phyloP scores from a whole-genome alignment of 2,113 vertebrate genomes.

The Sialia sialis region DNA sequence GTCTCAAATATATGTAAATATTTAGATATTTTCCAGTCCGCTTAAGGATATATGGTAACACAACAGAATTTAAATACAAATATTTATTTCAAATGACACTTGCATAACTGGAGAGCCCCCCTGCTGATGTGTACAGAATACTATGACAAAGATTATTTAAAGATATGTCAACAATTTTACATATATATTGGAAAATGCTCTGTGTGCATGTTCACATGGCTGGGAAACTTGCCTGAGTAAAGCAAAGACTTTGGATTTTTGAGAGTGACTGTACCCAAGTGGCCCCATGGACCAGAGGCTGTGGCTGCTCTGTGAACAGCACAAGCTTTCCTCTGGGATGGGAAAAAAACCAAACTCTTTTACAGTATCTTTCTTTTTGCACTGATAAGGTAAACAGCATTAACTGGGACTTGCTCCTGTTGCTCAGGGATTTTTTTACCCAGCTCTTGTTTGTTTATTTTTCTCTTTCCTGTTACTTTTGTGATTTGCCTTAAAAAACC shows the following conservation, averaged over 20 bases:
- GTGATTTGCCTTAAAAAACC: not conserved
- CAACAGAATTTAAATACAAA: not conserved
- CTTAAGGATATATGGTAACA: not conserved
- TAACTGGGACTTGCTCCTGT: not conserved
- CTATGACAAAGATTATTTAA: not conserved
- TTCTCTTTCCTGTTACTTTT: not conserved
- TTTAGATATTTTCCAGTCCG: not conserved
- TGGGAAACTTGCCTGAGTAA: not conserved
- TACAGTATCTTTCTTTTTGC: not conserved
- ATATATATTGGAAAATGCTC: not conserved
- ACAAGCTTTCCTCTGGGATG: not conserved
- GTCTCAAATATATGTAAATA: conserved; percentile 21
- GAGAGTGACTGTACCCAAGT: rapidly evolving
- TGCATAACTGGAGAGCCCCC: not conserved
- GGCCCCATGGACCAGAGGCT: rapidly evolving
- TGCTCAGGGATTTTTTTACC: not conserved
- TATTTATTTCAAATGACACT: not conserved
- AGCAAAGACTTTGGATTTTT: not conserved
- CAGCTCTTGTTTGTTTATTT: not conserved
- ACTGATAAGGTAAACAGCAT: not conserved
- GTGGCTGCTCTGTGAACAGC: not conserved
- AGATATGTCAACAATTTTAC: not conserved
- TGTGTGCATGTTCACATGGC: not conserved
- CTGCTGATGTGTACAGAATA: not conserved
- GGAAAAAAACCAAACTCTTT: not conserved